Base-by-base conservation (phyloP, 2,113 vertebrate species). In the Limanda limanda region DNA sequence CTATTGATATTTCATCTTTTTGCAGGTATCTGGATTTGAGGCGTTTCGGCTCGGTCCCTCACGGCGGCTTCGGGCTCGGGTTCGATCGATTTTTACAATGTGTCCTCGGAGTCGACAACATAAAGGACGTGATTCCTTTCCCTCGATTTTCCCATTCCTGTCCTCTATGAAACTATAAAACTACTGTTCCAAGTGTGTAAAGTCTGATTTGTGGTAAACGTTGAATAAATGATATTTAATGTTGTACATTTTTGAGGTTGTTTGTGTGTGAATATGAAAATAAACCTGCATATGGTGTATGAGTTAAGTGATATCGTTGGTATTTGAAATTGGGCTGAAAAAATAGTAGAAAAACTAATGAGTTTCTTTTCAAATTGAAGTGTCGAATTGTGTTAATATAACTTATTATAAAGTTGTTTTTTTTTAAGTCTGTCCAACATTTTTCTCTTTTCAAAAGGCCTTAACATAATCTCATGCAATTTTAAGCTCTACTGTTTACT, bases 91-190 rank as follows among this genome's bases (percentile, higher is more conserved):
- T 96, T 87, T 92, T 99, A 77, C 98, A 97, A 37, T 97, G 95
- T 91, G 88, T 99, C 89, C 84, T 99, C 70, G 98, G 98, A 85
- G 92, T 97, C 20, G 94, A 97, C 78, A 99, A 97, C 84, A 99
- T 99, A 90, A 99, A 97, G 91, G 98, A 99, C 79, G 97, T 96
- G n/a, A 96, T 98, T 88, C 97, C 98, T 45, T 99, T 99, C 86
- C 97, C 98, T 5, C 94, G 98, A 74, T 98, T 96, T 93, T 92
- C 96, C 68, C 95, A 94, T 86, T 99, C 98, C 0, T 99, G 98
- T 84, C 83, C 94, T 86, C 88, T 99, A 31, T 98, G 92, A 63
- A 13, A 21, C 20, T 57, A 37, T 98, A 92, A 63, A 13, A 21
- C 20, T 57, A 37, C 15, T 7, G 9, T 55, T 42, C 0, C 1